Evolutionary conservation across 2,113 vertebrate species (phyloP).

Genomic region (Microcebus murinus): DNA sequence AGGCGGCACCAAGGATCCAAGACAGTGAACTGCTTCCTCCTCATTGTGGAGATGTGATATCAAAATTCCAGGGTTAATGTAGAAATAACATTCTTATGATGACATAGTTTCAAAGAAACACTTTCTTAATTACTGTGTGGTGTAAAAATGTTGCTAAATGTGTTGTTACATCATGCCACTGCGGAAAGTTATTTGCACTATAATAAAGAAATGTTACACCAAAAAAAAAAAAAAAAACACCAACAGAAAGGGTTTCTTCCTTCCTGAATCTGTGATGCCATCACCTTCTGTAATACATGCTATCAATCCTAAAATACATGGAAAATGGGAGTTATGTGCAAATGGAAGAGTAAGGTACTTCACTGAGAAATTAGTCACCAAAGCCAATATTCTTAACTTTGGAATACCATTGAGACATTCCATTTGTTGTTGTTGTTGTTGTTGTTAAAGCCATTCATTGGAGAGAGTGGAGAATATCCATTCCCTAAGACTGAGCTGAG

Average conservation of each 20-base stretch:
- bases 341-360: background rate
- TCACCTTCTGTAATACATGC: background rate
- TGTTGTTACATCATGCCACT: conserved; percentile 81
- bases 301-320: background rate
- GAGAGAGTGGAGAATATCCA: background rate
- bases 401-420: background rate
- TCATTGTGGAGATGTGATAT: background rate
- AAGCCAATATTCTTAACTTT: background rate
- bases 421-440: background rate
- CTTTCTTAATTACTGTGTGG: conserved; percentile 83
- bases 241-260: background rate
- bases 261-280: background rate
- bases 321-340: background rate
- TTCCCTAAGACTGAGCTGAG: no score
- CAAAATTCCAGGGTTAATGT: conserved; percentile 59
- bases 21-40: background rate
- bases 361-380: background rate
- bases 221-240: conserved; percentile 13
- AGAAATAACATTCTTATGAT: conserved; percentile 78
- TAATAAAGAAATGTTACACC: conserved; percentile 85
- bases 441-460: background rate
- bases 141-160: conserved; percentile 84
- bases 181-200: conserved; percentile 83
- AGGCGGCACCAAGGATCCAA: background rate
- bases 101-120: conserved; percentile 79